phyloP scores from a whole-genome alignment of 2,113 vertebrate genomes.

The Paracyprichromis sp. region DNA sequence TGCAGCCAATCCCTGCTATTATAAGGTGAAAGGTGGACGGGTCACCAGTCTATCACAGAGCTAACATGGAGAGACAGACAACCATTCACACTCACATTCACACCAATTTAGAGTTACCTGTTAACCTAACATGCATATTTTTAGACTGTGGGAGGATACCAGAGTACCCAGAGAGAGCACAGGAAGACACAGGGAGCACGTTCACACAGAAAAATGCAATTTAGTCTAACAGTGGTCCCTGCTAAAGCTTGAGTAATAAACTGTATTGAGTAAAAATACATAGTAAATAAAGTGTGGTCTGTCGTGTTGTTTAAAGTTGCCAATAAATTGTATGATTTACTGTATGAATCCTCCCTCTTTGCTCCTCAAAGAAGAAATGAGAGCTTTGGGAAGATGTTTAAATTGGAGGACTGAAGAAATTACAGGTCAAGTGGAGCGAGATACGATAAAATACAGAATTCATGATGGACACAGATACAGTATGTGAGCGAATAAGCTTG shows the following conservation, averaged over 20 bases:
- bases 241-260: background rate
- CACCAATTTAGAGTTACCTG: background rate
- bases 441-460: background rate
- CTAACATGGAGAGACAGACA: background rate
- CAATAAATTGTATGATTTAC: background rate
- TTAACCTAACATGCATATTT: background rate
- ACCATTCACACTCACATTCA: background rate
- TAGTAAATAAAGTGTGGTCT: background rate
- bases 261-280: background rate
- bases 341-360: background rate
- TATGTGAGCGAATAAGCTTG: background rate
- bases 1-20: background rate
- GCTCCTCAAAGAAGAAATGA: background rate
- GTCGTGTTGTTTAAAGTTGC: background rate
- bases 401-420: background rate
- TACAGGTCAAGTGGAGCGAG: background rate
- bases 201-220: background rate
- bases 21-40: background rate
- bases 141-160: background rate
- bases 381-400: background rate
- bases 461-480: background rate
- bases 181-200: background rate
- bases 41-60: background rate
- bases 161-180: background rate
- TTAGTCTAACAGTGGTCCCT: background rate